Conservation (phyloP, 2,888 invertebrate genomes). For the Nephrotoma guestfalica region DNA sequence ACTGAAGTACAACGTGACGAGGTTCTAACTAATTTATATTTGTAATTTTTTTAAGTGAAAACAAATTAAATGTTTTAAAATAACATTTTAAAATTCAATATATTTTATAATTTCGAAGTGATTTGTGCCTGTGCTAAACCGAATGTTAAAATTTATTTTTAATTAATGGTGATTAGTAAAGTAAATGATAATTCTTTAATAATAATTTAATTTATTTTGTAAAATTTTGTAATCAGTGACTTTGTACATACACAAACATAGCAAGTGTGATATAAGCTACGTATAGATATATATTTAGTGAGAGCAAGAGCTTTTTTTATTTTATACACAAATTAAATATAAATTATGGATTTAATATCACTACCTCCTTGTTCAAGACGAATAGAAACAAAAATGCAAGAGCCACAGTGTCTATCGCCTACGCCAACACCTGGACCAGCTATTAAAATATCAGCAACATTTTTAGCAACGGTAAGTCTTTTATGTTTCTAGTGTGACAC, state of each 20-base stretch:
- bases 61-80: background rate
- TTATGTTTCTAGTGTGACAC: no score
- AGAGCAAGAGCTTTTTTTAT: background rate
- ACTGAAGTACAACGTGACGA: background rate
- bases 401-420: constrained; percentile 11
- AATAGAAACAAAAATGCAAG: constrained; percentile 12
- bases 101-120: background rate
- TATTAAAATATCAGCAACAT: constrained; percentile 15
- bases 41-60: background rate
- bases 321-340: background rate
- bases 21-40: background rate
- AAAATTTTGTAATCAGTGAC: background rate
- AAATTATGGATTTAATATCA: constrained; percentile 16
- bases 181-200: background rate
- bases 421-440: constrained; percentile 14
- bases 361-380: constrained; percentile 14
- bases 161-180: background rate
- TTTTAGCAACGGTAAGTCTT: constrained; percentile 14
- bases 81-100: background rate
- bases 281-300: background rate
- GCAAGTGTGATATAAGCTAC: background rate
- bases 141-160: background rate
- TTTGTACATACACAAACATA: background rate
- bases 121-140: background rate
- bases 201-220: background rate